Evolutionary conservation across 2,113 vertebrate genomes (phyloP).

Genomic region (Cyphomyrus plagiostoma): DNA sequence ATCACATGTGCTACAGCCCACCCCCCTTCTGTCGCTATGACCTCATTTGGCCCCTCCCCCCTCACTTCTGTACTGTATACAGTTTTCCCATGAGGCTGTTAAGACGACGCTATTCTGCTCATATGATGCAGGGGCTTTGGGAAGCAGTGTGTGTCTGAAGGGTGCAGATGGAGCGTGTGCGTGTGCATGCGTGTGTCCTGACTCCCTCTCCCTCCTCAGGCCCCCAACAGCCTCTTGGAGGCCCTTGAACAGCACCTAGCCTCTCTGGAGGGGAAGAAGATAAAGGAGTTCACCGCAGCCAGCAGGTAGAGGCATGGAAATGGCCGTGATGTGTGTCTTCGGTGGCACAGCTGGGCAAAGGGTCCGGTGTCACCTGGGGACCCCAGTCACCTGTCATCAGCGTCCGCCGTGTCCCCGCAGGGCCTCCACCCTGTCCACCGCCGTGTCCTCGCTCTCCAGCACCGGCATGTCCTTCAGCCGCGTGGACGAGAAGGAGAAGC

Average conservation of each 20-base stretch:
- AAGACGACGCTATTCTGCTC: slow-evolving; percentile 41
- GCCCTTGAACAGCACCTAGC: slow-evolving; percentile 88
- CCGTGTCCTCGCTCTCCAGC: slow-evolving; percentile 79
- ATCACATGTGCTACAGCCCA: neutral
- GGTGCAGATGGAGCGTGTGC: neutral
- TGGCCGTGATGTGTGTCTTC: neutral
- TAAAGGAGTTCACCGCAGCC: slow-evolving; percentile 77
- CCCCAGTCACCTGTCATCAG: neutral
- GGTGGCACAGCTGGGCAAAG: neutral
- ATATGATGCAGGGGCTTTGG: slow-evolving; percentile 37
- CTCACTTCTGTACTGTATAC: slow-evolving; percentile 22
- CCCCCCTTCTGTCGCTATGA: neutral
- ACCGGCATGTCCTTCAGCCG: slow-evolving; percentile 84
- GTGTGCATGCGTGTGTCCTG: neutral
- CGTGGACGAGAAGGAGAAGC: slow-evolving; percentile 86
- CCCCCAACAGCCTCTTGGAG: slow-evolving; percentile 86
- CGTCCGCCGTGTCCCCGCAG: slow-evolving; percentile 43
- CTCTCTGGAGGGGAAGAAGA: slow-evolving; percentile 89
- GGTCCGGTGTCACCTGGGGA: neutral
- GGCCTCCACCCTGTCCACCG: slow-evolving; percentile 80
- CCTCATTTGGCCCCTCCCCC: neutral
- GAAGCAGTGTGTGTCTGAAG: neutral
- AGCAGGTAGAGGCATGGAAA: slow-evolving; percentile 61
- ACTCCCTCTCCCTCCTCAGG: slow-evolving; percentile 48
- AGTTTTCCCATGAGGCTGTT: slow-evolving; percentile 26